Percentiles rank a stretch among this genome's conserved stretches.
Conservation (phyloP, 1,140 invertebrate species). For the Heliconius nattereri region DNA sequence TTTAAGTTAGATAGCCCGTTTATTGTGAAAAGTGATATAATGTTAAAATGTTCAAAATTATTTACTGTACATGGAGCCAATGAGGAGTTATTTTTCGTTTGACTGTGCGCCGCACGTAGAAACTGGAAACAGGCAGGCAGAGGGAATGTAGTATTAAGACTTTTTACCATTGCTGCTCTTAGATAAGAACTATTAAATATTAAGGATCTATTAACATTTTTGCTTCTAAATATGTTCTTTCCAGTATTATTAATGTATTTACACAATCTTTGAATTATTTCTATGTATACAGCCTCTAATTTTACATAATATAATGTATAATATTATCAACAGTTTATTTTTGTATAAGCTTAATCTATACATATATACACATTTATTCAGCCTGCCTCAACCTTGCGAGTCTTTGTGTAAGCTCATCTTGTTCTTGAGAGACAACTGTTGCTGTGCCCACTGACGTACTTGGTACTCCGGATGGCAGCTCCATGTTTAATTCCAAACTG, state of each 20-base stretch:
- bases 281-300: background rate
- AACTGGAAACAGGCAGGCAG: no score
- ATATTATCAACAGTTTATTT: slow-evolving; percentile 5
- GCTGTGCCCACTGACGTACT: slow-evolving; percentile 86
- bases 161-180: no score
- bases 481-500: slow-evolving; percentile 98
- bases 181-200: no score
- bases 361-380: slow-evolving; percentile 75
- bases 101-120: no score
- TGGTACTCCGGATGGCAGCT: slow-evolving; percentile 92
- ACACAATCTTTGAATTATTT: background rate
- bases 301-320: background rate
- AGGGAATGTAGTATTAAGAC: no score
- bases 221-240: no score
- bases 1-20: no score
- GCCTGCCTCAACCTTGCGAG: slow-evolving; percentile 94
- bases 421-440: slow-evolving; percentile 90
- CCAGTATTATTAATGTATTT: background rate
- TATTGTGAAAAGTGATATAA: no score
- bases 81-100: no score
- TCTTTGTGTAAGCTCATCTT: slow-evolving; percentile 97
- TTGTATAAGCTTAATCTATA: slow-evolving; percentile 3
- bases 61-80: no score
- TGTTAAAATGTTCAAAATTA: no score
- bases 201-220: no score